Conservation (phyloP, 2,888 invertebrate genomes). For the Heteromyza rotundicornis region DNA sequence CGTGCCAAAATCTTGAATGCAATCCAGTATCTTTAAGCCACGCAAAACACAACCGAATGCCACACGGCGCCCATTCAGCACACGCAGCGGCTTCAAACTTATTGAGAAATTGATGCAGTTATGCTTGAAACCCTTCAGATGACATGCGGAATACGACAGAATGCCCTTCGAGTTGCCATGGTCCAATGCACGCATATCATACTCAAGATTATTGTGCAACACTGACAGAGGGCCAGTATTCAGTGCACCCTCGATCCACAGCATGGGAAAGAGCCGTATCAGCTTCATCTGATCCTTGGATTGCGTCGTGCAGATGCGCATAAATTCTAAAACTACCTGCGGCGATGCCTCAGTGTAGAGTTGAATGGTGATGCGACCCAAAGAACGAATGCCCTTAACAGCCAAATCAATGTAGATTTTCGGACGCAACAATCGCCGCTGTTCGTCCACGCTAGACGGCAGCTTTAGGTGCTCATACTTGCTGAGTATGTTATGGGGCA, state of each 20-base stretch:
- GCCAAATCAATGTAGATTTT: constrained; percentile 43
- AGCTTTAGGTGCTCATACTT: constrained; percentile 88
- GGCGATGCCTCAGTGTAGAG: constrained; percentile 50
- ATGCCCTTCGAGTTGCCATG: constrained; percentile 30
- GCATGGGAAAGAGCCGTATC: constrained; percentile 39
- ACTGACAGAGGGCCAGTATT: constrained; percentile 6
- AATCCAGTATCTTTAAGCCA: constrained; percentile 41
- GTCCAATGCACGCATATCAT: constrained; percentile 36
- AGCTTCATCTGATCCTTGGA: constrained; percentile 3
- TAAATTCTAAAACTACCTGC: constrained; percentile 42
- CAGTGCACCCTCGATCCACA: constrained; percentile 46
- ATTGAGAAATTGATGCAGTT: constrained; percentile 41
- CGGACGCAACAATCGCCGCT: constrained; percentile 67
- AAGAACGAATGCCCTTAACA: constrained; percentile 34
- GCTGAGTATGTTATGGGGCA: constrained; percentile 78
- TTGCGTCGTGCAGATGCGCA: constrained; percentile 34
- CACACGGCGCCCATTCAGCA: constrained; percentile 46
- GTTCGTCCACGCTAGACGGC: constrained; percentile 83
- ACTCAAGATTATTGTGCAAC: constrained; percentile 30
- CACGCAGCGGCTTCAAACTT: constrained; percentile 44
- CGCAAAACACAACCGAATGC: constrained; percentile 48
- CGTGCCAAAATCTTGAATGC: constrained; percentile 42
- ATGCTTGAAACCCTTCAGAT: constrained; percentile 25
- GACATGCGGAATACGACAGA: constrained; percentile 34
- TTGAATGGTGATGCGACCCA: constrained; percentile 41